phyloP scores from a whole-genome alignment of 1,140 invertebrate genomes.

The Coelopa frigida region DNA sequence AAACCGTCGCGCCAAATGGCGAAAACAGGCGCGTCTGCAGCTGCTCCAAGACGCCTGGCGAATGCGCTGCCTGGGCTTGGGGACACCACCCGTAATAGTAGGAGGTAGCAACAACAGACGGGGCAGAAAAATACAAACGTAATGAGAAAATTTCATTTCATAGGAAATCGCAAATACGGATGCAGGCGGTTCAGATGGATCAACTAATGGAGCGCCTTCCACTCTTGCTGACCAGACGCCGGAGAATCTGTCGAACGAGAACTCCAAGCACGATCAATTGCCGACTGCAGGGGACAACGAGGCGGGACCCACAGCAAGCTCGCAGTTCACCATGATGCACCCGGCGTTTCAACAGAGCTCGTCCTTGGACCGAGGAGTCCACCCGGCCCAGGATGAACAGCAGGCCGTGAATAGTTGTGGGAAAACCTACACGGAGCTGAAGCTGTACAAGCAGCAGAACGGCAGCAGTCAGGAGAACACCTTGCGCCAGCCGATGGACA shows the following conservation, averaged over 20 bases:
- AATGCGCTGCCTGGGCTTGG: slow-evolving; percentile 75
- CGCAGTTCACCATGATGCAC: slow-evolving; percentile 44
- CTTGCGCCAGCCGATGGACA: slow-evolving; percentile 8
- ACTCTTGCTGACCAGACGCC: slow-evolving; percentile 13
- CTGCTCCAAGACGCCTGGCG: slow-evolving; percentile 82
- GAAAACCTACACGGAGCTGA: slow-evolving; percentile 43
- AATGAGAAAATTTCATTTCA: background rate
- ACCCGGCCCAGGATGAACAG: slow-evolving; percentile 5
- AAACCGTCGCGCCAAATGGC: slow-evolving; percentile 80
- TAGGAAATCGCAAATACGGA: background rate
- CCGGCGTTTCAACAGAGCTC: slow-evolving; percentile 39
- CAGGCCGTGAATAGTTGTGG: slow-evolving; percentile 20
- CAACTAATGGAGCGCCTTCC: slow-evolving; percentile 1
- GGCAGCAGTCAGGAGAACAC: slow-evolving; percentile 6
- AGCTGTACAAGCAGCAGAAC: slow-evolving; percentile 37
- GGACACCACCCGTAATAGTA: slow-evolving; percentile 52
- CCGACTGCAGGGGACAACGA: too few relatives aligned
- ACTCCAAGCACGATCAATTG: too few relatives aligned
- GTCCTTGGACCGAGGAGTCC: too few relatives aligned
- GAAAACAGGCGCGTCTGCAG: slow-evolving; percentile 76
- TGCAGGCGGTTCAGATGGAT: slow-evolving; percentile 1
- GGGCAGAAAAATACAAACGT: background rate
- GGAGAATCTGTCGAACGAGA: slow-evolving; percentile 35
- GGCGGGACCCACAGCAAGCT: slow-evolving; percentile 2
- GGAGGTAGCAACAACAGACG: slow-evolving; percentile 22